Evolutionary conservation across 1,140 invertebrate genomes (phyloP).

Genomic region (Lepidostoma basale): DNA sequence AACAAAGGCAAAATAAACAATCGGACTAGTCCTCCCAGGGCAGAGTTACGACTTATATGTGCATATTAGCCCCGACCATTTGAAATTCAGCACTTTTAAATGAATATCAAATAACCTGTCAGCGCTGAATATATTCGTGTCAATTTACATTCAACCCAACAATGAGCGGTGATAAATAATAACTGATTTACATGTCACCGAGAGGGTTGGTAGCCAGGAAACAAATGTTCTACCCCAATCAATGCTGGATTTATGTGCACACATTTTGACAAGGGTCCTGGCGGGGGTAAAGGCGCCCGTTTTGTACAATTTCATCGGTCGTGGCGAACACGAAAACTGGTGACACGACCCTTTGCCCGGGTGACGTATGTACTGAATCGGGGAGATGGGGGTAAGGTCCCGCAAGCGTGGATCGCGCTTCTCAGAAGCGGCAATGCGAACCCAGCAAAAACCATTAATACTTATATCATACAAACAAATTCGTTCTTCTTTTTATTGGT

Average conservation of each 20-base stretch:
- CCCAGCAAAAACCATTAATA: too few species aligned
- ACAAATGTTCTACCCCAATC: constrained; percentile 34
- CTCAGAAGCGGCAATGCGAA: too few species aligned
- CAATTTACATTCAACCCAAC: constrained; percentile 1
- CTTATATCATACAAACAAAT: too few species aligned
- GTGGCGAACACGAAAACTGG: constrained; percentile 29
- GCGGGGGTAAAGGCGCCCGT: constrained; percentile 10
- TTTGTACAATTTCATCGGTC: constrained; percentile 43
- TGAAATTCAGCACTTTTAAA: background rate
- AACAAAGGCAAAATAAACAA: too few species aligned
- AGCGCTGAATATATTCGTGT: background rate
- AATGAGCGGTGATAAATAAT: constrained; percentile 9
- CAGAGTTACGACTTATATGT: too few species aligned
- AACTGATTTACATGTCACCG: constrained; percentile 22
- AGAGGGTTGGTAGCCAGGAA: background rate
- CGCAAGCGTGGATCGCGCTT: too few species aligned
- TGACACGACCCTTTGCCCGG: constrained; percentile 16
- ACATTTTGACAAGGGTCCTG: constrained; percentile 41
- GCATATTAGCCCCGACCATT: too few species aligned
- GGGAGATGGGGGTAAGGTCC: background rate
- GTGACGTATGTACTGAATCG: background rate
- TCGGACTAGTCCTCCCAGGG: too few species aligned
- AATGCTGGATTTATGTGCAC: constrained; percentile 45
- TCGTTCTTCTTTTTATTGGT: too few species aligned
- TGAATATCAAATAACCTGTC: constrained; percentile 3